These are phyloP conservation scores for Amphiura filiformis DNA, from an alignment of 35 echinoderm and acorn worm species.

Conservation along the genomic window DNA sequence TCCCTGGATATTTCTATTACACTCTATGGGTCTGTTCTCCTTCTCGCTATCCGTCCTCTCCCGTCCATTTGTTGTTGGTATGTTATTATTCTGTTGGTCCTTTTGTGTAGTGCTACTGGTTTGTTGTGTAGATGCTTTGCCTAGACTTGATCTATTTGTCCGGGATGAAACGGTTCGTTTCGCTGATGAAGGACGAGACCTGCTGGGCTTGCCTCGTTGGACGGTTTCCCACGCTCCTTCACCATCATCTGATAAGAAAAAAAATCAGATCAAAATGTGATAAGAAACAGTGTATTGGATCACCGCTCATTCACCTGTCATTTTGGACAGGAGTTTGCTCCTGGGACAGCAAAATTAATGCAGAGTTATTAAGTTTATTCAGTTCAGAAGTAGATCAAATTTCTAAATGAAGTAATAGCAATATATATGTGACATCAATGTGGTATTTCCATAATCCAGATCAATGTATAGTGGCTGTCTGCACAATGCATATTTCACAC, in stretches of 20 bases:
- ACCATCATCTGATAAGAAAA: slow-evolving; percentile 92
- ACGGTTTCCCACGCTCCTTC: slow-evolving; percentile 89
- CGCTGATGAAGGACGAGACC: slow-evolving; percentile 65
- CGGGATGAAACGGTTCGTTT: slow-evolving; percentile 33
- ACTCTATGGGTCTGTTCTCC: slow-evolving; percentile 74
- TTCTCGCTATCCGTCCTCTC: slow-evolving; percentile 91
- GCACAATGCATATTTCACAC: too few relatives aligned
- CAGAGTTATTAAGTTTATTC: too few relatives aligned
- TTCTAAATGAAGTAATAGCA: too few relatives aligned
- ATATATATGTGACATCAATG: too few relatives aligned
- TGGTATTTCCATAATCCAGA: too few relatives aligned
- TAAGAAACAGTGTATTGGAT: neutral
- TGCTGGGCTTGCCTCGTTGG: slow-evolving; percentile 78
- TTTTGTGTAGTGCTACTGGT: neutral
- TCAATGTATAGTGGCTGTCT: too few relatives aligned
- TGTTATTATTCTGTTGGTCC: neutral
- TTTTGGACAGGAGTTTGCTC: too few relatives aligned
- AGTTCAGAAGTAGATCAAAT: too few relatives aligned
- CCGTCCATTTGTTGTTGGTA: neutral
- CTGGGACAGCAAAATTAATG: too few relatives aligned
- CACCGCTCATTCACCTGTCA: too few relatives aligned
- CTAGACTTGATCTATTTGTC: slow-evolving; percentile 20
- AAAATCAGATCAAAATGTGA: neutral
- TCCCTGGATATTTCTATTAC: neutral
- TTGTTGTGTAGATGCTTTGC: neutral